Percentiles rank a stretch among this genome's conserved stretches.
These are phyloP conservation scores for Coccyzus lansbergi DNA, from an alignment of 2,797 vertebrate genomes.

Conservation along the genomic window DNA sequence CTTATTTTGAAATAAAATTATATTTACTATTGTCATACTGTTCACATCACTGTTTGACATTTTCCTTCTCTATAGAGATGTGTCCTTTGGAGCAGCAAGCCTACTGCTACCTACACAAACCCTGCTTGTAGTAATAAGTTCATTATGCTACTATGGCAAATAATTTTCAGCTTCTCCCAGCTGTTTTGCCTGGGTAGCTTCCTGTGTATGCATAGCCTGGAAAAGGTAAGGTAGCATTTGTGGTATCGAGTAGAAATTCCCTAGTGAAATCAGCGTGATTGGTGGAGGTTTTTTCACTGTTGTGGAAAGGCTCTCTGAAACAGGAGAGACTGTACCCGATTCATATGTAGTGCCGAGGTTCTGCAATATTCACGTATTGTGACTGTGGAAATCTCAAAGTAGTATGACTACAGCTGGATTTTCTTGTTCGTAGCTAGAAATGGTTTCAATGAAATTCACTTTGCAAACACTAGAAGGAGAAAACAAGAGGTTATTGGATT, in stretches of 20 bases:
- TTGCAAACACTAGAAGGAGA: slow-evolving; percentile 67
- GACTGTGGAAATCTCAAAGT: neutral
- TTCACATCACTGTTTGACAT: neutral
- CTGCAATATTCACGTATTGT: neutral
- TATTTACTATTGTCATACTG: neutral
- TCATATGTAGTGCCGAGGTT: neutral
- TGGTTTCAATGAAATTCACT: slow-evolving; percentile 50
- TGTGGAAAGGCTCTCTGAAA: neutral
- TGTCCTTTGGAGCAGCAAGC: neutral
- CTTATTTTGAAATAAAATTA: neutral
- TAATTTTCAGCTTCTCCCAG: neutral
- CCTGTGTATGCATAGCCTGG: neutral
- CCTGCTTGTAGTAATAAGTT: neutral
- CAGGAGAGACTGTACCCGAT: neutral
- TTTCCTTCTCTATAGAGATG: neutral
- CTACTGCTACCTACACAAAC: neutral
- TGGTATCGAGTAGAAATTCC: neutral
- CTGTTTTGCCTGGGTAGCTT: neutral
- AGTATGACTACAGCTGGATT: neutral
- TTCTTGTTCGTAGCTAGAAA: slow-evolving; percentile 63
- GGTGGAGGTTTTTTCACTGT: neutral
- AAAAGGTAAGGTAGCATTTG: neutral
- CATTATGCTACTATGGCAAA: neutral
- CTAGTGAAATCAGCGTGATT: neutral
- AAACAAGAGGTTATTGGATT: slow-evolving; percentile 69